Conservation (phyloP, 2,797 vertebrate species). For the Neosilurus mollespiculum region DNA sequence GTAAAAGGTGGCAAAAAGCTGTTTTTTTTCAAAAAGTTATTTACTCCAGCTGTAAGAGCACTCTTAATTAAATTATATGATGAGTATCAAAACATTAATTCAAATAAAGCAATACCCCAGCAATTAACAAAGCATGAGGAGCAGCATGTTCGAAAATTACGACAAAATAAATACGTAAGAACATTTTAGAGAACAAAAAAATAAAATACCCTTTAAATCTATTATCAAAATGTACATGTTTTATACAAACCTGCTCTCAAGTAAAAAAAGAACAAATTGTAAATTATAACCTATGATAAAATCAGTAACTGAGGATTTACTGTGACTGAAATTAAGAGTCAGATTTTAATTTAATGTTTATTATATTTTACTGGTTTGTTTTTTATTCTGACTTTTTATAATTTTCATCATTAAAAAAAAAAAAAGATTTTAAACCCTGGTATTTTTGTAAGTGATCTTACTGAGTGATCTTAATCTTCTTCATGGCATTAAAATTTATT, state of each 20-base stretch:
- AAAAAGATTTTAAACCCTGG: background rate
- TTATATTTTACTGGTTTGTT: background rate
- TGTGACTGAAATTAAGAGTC: background rate
- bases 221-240: background rate
- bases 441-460: background rate
- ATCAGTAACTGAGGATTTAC: no score
- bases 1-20: no score
- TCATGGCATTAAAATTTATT: background rate
- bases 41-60: background rate
- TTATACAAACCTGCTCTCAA: background rate
- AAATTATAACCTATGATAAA: background rate
- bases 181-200: background rate
- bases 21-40: no score
- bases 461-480: background rate
- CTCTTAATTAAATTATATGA: background rate
- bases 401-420: background rate
- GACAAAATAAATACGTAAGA: background rate
- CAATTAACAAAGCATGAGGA: background rate
- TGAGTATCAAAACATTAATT: background rate
- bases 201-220: background rate
- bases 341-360: background rate
- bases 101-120: background rate
- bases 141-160: background rate
- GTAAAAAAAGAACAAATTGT: background rate
- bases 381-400: background rate